Evolutionary conservation across 2,797 vertebrate species (phyloP), one percentile per base, ranked within the genome.

Genomic region (Benthosema pterotum): DNA sequence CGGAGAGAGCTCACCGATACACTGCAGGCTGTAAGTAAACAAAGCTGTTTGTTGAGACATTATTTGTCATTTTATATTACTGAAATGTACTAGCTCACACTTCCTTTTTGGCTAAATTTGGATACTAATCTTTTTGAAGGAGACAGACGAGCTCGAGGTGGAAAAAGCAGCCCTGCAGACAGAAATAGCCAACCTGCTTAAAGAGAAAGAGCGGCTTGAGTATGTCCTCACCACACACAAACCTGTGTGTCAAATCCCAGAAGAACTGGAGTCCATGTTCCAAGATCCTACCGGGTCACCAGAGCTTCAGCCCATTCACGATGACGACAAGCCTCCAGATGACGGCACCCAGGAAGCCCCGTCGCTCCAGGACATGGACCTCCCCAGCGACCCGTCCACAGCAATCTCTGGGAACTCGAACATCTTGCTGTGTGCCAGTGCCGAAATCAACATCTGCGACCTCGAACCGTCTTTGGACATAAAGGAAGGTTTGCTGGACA

Each of bases 151-250:
- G 77, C 90, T 99, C 69, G 97, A 99, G 82, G 96, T 97, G 74
- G 95, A 98, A 67, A 98, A 95, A 72, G 93, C 96, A 0, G 87
- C 91, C 1, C 84, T 99, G 88, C 96, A 99, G 88, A 90, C 92
- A 0, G 97, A 99, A 85, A 98, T 99, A 15, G 94, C 95, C 62
- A 94, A 92, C 80, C 92, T 99, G 64, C 93, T 97, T 70, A 99
- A 99, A 85, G 97, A 99, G 87, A 98, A 97, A 69, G 96, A 99
- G 59, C 94, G 96, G 45, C 94, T 99, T 0, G 96, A 99, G 80
- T 96, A 95, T 16, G 95, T 97, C 77, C 91, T 99, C 4, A 93
- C 95, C 0, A 91, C 96, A 2, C 97, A 99, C 65, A 94, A 94
- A 55, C 95, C 97, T 0, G 89, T 88, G 61, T 99, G 97, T 91